Evolutionary conservation across 92 coral and sea anemone species (phyloP).

Genomic region (Porites divaricata): DNA sequence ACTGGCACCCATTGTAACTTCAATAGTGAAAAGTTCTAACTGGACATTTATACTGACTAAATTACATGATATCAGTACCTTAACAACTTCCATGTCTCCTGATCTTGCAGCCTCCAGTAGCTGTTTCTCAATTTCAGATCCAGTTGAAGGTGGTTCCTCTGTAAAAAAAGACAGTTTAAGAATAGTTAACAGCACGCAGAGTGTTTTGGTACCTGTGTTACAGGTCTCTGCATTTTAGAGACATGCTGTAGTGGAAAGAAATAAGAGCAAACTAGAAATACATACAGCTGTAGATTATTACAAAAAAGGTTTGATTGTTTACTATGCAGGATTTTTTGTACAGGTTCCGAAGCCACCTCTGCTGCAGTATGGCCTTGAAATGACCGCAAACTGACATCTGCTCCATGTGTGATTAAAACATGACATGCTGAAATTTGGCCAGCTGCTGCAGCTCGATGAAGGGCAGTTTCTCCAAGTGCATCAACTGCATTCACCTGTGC

Average conservation of each 20-base stretch:
- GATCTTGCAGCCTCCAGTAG: conserved; percentile 93
- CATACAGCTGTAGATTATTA: background rate
- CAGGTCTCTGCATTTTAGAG: no score
- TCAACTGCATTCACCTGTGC: conserved; percentile 88
- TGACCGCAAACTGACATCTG: conserved; percentile 86
- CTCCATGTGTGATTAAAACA: conserved; percentile 88
- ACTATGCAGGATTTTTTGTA: conserved; percentile 90
- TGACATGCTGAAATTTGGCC: conserved; percentile 93
- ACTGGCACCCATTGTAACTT: background rate
- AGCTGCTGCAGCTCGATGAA: conserved; percentile 94
- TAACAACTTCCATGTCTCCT: conserved; percentile 95
- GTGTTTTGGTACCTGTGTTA: no score
- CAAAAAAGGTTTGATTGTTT: background rate
- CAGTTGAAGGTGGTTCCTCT: conserved; percentile 92
- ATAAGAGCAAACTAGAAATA: background rate
- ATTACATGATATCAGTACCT: conserved; percentile 46
- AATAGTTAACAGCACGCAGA: no score
- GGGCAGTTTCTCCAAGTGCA: conserved; percentile 89
- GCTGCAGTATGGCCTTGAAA: conserved; percentile 96
- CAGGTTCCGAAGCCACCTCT: conserved; percentile 96
- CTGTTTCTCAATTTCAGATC: conserved; percentile 88
- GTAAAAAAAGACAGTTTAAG: conserved; percentile 2
- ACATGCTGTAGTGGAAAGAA: background rate
- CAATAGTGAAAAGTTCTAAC: background rate
- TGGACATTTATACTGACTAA: background rate